These are phyloP conservation scores for Strongylocentrotus purpuratus DNA, from an alignment of 35 echinoderm and acorn worm genomes.

Conservation along the genomic window DNA sequence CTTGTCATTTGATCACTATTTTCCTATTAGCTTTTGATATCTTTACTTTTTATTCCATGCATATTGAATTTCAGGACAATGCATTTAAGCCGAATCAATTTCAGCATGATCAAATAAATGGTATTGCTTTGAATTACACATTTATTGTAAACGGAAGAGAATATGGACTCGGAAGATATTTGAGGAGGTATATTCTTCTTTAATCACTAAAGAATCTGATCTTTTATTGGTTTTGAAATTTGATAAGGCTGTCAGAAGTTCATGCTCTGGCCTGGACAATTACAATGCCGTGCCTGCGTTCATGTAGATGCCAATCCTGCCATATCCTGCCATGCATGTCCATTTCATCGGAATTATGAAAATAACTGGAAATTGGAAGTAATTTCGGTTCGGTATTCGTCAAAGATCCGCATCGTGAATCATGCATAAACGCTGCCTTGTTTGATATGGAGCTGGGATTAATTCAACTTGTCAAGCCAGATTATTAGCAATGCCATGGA, in stretches of 20 bases:
- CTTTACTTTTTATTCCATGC: not conserved
- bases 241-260: too few relatives aligned
- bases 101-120: not conserved
- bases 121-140: not conserved
- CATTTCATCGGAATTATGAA: not conserved
- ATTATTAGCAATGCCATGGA: not conserved
- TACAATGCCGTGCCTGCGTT: too few relatives aligned
- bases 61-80: not conserved
- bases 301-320: too few relatives aligned
- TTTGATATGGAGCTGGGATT: not conserved
- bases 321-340: too few relatives aligned
- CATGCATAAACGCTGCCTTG: not conserved
- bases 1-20: not conserved
- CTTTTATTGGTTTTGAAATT: too few relatives aligned
- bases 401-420: not conserved
- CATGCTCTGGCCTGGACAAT: too few relatives aligned
- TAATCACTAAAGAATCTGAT: too few relatives aligned
- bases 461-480: not conserved
- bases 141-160: too few relatives aligned
- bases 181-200: too few relatives aligned
- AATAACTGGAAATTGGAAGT: not conserved
- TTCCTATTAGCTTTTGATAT: not conserved
- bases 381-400: not conserved
- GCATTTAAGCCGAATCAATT: not conserved
- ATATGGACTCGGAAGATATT: too few relatives aligned